Evolutionary conservation across 2,888 invertebrate genomes (phyloP).

Genomic region (Campaea margaritaria): DNA sequence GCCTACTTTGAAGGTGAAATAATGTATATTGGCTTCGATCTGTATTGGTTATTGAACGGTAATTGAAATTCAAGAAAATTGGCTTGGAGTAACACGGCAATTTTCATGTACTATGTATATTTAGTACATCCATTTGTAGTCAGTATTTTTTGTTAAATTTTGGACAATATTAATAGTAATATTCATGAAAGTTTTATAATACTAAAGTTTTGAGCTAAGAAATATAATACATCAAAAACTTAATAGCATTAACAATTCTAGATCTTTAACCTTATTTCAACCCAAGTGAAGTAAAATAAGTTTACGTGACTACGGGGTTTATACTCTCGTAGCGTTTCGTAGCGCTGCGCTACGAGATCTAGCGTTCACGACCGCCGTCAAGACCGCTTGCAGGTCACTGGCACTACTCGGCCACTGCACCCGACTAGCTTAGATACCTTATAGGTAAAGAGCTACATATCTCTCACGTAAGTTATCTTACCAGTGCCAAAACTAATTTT

Average conservation of each 20-base stretch:
- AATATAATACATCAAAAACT: neutral
- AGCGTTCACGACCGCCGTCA: slow-evolving; percentile 48
- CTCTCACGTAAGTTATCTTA: slow-evolving; percentile 7
- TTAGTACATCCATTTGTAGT: too few relatives aligned
- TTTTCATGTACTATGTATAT: too few relatives aligned
- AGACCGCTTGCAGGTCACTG: slow-evolving; percentile 74
- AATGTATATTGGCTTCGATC: too few relatives aligned
- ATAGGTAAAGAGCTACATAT: slow-evolving; percentile 9
- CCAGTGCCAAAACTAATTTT: too few relatives aligned
- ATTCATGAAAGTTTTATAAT: too few relatives aligned
- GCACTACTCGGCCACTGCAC: slow-evolving; percentile 81
- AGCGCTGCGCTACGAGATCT: slow-evolving; percentile 66
- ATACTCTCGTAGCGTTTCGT: slow-evolving; percentile 66
- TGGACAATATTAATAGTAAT: too few relatives aligned
- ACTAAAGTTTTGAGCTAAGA: too few relatives aligned
- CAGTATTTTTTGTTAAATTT: too few relatives aligned
- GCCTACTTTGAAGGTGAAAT: too few relatives aligned
- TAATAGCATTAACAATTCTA: neutral
- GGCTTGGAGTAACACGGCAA: too few relatives aligned
- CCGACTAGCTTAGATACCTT: slow-evolving; percentile 80
- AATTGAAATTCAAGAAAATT: too few relatives aligned
- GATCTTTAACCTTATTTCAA: neutral
- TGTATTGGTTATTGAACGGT: too few relatives aligned
- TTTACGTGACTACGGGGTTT: slow-evolving; percentile 22
- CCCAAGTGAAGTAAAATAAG: slow-evolving; percentile 27